Conservation (phyloP, 2,113 vertebrate genomes). For the Cavia aperea region DNA sequence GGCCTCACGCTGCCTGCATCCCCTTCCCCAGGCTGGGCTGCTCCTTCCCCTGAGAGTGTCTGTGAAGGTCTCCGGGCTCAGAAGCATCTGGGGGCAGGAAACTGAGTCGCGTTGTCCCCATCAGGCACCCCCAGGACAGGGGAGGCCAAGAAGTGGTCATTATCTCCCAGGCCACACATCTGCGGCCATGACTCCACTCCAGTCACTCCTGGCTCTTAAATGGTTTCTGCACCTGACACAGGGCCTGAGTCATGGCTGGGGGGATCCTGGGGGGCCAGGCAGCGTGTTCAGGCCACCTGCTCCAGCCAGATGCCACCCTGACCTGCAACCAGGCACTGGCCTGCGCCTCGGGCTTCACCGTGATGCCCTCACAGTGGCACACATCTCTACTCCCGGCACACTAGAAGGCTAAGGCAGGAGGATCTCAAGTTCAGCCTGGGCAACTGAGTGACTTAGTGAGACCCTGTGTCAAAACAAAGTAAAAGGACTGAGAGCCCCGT, state of each 20-base stretch:
- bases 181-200: slow-evolving; percentile 67
- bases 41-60: slow-evolving; percentile 60
- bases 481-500: accelerated
- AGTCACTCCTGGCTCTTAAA: slow-evolving; percentile 45
- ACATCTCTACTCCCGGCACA: background rate
- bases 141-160: slow-evolving; percentile 55
- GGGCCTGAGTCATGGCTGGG: background rate
- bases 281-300: background rate
- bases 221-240: background rate
- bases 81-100: slow-evolving; percentile 73
- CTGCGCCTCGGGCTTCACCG: background rate
- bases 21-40: background rate
- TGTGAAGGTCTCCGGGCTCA: slow-evolving; percentile 59
- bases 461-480: background rate
- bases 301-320: background rate
- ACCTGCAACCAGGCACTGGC: background rate
- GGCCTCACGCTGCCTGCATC: background rate
- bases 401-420: background rate
- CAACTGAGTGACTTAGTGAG: background rate
- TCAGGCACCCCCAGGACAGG: slow-evolving; percentile 58
- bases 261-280: accelerated
- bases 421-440: background rate
- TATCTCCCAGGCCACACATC: slow-evolving; percentile 72
- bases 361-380: background rate
- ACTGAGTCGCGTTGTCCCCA: slow-evolving; percentile 57